These are phyloP conservation scores for Athalia cordata DNA, from an alignment of 2,888 invertebrate genomes.

Conservation along the genomic window DNA sequence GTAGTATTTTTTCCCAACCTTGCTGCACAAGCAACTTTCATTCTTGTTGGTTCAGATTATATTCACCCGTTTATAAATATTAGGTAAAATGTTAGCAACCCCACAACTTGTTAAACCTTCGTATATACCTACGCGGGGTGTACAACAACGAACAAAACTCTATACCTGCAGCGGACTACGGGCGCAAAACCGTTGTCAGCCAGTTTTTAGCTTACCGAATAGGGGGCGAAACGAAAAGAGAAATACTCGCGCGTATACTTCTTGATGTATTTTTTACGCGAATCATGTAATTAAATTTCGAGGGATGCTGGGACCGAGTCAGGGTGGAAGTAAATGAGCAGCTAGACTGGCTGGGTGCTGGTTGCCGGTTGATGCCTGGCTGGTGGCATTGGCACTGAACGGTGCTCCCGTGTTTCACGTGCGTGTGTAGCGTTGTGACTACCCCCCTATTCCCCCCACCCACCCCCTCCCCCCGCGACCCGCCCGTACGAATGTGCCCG, in stretches of 20 bases:
- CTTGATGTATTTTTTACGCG: conserved; percentile 12
- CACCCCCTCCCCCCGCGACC: neutral
- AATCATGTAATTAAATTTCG: conserved; percentile 58
- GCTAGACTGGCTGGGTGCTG: conserved; percentile 14
- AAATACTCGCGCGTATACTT: neutral
- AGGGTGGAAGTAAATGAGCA: conserved; percentile 59
- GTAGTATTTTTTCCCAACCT: too few relatives aligned
- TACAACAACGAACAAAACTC: too few relatives aligned
- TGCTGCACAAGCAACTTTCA: too few relatives aligned
- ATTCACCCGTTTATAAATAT: too few relatives aligned
- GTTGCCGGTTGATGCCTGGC: neutral
- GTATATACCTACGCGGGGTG: too few relatives aligned
- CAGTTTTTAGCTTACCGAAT: conserved; percentile 3
- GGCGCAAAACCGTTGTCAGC: neutral
- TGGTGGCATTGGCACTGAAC: conserved; percentile 28
- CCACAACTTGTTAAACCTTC: too few relatives aligned
- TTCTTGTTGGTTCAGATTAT: too few relatives aligned
- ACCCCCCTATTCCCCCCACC: neutral
- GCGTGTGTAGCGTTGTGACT: conserved; percentile 36
- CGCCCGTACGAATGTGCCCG: conserved; percentile 44
- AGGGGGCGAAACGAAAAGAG: neutral
- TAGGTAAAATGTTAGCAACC: too few relatives aligned
- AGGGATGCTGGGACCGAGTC: conserved; percentile 50
- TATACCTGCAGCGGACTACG: too few relatives aligned
- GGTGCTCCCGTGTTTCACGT: conserved; percentile 25